Base-by-base conservation (phyloP, 1,140 invertebrate genomes). In the Aethina tumida region DNA sequence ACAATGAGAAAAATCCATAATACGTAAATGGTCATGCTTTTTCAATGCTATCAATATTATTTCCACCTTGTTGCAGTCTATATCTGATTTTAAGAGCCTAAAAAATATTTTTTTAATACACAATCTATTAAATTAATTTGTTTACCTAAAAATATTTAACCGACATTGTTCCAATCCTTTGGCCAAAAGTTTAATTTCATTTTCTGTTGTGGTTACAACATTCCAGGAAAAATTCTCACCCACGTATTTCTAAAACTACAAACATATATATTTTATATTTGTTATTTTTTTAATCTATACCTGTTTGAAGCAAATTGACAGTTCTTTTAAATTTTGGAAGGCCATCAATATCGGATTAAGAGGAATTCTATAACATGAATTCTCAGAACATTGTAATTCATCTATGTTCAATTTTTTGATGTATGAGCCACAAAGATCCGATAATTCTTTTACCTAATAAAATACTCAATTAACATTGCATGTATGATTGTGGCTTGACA, bases 151-250 rank as follows among this genome's bases (percentile, higher is more conserved):
- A 15, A 54, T 43, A 47, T 61, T 58, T 25, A 68, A 38, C 17
- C 58, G 31, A 39, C 58, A 62, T 45, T 64, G 64, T 54, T 65
- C 63, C 30, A 68, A 40, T 6, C 62, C 66, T 41, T 53, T 56
- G 8, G 63, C 60, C 39, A 68, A 53, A 52, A 59, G 60, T 42
- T 59, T 65, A 3, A 66, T 63, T 52, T 68, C 66, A 36, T 66
- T 65, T 35, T 56, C 60, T 12, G 65, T 65, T 40, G 64, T 65
- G 43, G 63, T 64, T 52, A 67, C 64, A 41, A 66, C 62, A 45
- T 66, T 63, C 53, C 52, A 59, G 6, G 63, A 52, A 44, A 66
- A 68, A 21, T 62, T 50, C 16, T 59, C 53, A 9, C 60, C 60
- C 17, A 60, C 59, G 17, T 43, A 48, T 21, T 45, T 46, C 38